Evolutionary conservation across 2,888 invertebrate species (phyloP), one percentile per base, ranked within the genome.

Genomic region (Formica aserva): DNA sequence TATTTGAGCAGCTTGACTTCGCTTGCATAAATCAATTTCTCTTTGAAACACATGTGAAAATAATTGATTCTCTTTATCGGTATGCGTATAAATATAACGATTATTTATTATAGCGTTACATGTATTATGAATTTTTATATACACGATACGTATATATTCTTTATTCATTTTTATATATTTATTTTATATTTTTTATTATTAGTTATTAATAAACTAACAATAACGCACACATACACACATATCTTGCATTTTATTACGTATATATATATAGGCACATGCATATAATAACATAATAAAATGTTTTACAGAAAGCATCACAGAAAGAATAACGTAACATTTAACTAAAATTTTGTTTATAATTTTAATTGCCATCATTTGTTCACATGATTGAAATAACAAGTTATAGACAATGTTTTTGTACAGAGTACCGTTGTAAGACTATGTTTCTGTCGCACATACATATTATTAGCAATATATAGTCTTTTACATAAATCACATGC

Each of bases 391-490:
- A 26, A 74, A 29, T 74, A 32, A 65, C 9, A 63, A 52, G 45
- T 15, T 75, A 26, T 18, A 48, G 67, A 75, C 22, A 45, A 22
- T 22, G 15, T 65, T 75, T 75, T 18, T 15, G 38, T 38, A 52
- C 3, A 5, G 35, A 26, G 5, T 35, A 71, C n/a, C 57, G 35
- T 72, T 72, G 15, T 26, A 26, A 35, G 2, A 2, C n/a, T n/a
- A 48, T 18, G 60, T 38, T 62, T 38, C 26, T 18, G 6, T 26
- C 26, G 63, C 38, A 55, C 26, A 38, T 22, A 38, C 38, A 35
- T 72, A 60, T 60, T 69, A 52, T 71, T 71, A 72, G 35, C 15
- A 55, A n/a, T 55, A 71, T 6, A 32, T 15, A 52, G n/a, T 69
- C 52, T 55, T 35, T 35, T 22, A 26, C n/a, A n/a, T 52, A 52